A percentile compares a stretch with the other conserved stretches of the same genome.
These are phyloP conservation scores for Calliphora vomitoria DNA, from an alignment of 2,888 invertebrate species.

Conservation along the genomic window DNA sequence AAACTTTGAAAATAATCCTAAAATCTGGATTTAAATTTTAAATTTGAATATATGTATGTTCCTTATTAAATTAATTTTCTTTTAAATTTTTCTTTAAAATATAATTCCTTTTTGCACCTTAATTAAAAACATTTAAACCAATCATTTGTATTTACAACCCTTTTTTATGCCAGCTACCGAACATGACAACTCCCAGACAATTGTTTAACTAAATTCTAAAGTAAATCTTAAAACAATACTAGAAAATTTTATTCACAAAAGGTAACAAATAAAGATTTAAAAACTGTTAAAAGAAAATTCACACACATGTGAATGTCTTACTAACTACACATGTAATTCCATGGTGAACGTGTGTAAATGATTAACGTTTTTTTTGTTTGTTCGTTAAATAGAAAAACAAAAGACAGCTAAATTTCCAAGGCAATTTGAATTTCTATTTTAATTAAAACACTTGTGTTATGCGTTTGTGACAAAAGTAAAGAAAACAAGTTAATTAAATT, in stretches of 20 bases:
- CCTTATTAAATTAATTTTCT: no score
- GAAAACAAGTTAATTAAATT: slow-evolving; percentile 66
- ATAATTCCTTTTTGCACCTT: neutral
- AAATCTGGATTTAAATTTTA: no score
- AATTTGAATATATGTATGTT: no score
- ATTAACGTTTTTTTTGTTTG: slow-evolving; percentile 62
- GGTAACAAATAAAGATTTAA: slow-evolving; percentile 46
- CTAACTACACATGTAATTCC: slow-evolving; percentile 54
- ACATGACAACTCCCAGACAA: slow-evolving; percentile 25
- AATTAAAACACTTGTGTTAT: slow-evolving; percentile 69
- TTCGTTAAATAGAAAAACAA: slow-evolving; percentile 49
- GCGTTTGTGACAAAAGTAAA: slow-evolving; percentile 53
- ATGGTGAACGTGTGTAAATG: slow-evolving; percentile 60
- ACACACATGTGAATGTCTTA: slow-evolving; percentile 33
- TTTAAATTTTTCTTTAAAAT: slow-evolving; percentile 7
- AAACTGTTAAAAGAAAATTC: slow-evolving; percentile 34
- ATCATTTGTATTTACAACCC: slow-evolving; percentile 1
- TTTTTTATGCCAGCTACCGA: neutral
- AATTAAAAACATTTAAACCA: slow-evolving; percentile 29
- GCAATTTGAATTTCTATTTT: slow-evolving; percentile 62
- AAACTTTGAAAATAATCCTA: no score
- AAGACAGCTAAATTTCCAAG: slow-evolving; percentile 70
- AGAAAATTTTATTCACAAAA: neutral
- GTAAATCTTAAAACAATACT: slow-evolving; percentile 62
- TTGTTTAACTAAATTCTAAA: slow-evolving; percentile 33